These are phyloP conservation scores for Cancer borealis DNA, from an alignment of 2,888 invertebrate species.

Conservation along the genomic window DNA sequence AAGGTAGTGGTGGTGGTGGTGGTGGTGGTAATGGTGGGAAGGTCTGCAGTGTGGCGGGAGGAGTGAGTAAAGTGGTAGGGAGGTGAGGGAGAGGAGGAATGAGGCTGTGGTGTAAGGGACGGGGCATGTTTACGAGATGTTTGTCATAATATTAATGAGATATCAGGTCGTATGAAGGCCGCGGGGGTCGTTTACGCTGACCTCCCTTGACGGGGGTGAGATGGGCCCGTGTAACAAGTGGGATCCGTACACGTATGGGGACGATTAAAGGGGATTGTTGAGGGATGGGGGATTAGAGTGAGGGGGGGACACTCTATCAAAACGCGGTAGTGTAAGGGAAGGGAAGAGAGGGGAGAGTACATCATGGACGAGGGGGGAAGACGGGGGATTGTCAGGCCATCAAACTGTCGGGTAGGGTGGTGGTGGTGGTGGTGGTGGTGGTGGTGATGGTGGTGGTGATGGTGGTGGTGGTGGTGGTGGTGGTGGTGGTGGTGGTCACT, in stretches of 20 bases:
- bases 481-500: neutral
- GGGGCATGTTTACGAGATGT: conserved; percentile 53
- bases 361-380: neutral
- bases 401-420: too few relatives aligned
- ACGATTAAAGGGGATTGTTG: neutral
- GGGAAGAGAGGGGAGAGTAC: neutral
- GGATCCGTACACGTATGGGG: conserved; percentile 39
- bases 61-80: neutral
- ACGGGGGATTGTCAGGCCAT: too few relatives aligned
- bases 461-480: neutral
- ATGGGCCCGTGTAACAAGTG: conserved; percentile 55
- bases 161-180: conserved; percentile 60
- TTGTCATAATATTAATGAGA: conserved; percentile 59
- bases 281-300: neutral
- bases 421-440: too few relatives aligned
- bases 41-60: neutral
- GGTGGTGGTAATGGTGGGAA: neutral
- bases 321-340: neutral
- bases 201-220: conserved; percentile 46
- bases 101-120: neutral
- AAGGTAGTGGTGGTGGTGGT: neutral
- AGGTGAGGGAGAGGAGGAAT: neutral
- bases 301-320: neutral
- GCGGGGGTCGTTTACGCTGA: conserved; percentile 23
- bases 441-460: neutral